Percentiles rank a stretch among this genome's conserved stretches.
These are phyloP conservation scores for Agonopterix alstromeriana DNA, from an alignment of 2,888 invertebrate species.

Conservation along the genomic window DNA sequence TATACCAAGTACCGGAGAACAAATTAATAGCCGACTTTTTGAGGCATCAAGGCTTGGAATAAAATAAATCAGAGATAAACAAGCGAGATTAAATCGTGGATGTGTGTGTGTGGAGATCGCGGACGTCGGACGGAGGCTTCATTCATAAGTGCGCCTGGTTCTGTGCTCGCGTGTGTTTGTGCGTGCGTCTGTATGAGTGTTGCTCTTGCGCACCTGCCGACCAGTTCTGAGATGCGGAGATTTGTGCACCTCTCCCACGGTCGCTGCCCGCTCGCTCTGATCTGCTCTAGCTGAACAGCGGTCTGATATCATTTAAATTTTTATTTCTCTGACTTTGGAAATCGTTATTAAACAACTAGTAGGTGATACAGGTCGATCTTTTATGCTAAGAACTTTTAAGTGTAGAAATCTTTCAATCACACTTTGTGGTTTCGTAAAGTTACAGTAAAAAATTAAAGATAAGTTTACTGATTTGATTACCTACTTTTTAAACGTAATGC, in stretches of 20 bases:
- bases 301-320: slow-evolving; percentile 64
- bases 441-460: no score
- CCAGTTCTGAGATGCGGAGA: slow-evolving; percentile 76
- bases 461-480: no score
- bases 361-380: no score
- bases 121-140: slow-evolving; percentile 39
- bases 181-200: slow-evolving; percentile 26
- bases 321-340: slow-evolving; percentile 19
- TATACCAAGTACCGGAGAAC: slow-evolving; percentile 53
- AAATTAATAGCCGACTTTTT: slow-evolving; percentile 70
- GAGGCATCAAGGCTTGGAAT: slow-evolving; percentile 60
- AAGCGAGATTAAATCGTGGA: slow-evolving; percentile 51
- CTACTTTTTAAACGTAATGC: no score
- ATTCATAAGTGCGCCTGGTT: slow-evolving; percentile 69
- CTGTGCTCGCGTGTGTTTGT: slow-evolving; percentile 27
- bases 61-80: slow-evolving; percentile 74
- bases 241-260: slow-evolving; percentile 76
- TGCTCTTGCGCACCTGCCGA: slow-evolving; percentile 68
- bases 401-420: no score
- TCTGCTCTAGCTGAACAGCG: slow-evolving; percentile 60
- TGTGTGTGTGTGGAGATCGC: slow-evolving; percentile 26
- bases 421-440: no score
- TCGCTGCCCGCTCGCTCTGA: slow-evolving; percentile 65
- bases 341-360: no score
- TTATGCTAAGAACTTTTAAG: no score